Percentiles rank a stretch among this genome's conserved stretches.
Evolutionary conservation across 1,140 invertebrate genomes (phyloP).

Genomic region (Drosophila gunungcola): DNA sequence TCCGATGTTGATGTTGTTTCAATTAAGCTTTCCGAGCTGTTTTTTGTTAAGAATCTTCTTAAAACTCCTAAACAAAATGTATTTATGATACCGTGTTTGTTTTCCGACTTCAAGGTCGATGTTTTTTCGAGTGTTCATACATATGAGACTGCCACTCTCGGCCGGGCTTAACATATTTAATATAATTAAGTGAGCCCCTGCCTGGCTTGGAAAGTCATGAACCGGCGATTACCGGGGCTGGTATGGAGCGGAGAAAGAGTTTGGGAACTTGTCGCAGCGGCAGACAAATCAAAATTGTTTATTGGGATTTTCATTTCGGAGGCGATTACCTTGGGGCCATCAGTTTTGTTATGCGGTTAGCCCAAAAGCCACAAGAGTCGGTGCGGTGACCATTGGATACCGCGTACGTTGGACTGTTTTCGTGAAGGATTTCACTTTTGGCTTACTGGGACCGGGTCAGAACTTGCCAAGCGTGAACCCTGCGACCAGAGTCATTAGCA

Average conservation of each 20-base stretch:
- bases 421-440: slow-evolving; percentile 68
- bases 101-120: too few relatives aligned
- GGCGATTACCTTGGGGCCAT: slow-evolving; percentile 26
- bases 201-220: slow-evolving; percentile 48
- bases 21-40: too few relatives aligned
- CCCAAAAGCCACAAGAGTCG: slow-evolving; percentile 45
- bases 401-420: slow-evolving; percentile 16
- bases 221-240: slow-evolving; percentile 25
- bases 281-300: slow-evolving; percentile 61
- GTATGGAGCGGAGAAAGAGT: slow-evolving; percentile 12
- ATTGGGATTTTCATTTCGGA: slow-evolving; percentile 61
- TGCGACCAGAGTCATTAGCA: slow-evolving; percentile 53
- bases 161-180: slow-evolving; percentile 53
- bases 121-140: slow-evolving; percentile 4
- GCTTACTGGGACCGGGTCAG: slow-evolving; percentile 36
- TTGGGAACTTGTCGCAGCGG: slow-evolving; percentile 26
- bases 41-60: too few relatives aligned
- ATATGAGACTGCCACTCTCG: slow-evolving; percentile 25
- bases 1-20: too few relatives aligned
- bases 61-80: too few relatives aligned
- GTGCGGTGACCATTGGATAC: slow-evolving; percentile 33
- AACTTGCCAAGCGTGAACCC: slow-evolving; percentile 61
- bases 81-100: too few relatives aligned
- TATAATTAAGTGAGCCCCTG: slow-evolving; percentile 67
- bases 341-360: slow-evolving; percentile 53